Evolutionary conservation across 37 sponge, comb jelly and placozoan species (phyloP).

Genomic region (Halisarca cf. caerulea): DNA sequence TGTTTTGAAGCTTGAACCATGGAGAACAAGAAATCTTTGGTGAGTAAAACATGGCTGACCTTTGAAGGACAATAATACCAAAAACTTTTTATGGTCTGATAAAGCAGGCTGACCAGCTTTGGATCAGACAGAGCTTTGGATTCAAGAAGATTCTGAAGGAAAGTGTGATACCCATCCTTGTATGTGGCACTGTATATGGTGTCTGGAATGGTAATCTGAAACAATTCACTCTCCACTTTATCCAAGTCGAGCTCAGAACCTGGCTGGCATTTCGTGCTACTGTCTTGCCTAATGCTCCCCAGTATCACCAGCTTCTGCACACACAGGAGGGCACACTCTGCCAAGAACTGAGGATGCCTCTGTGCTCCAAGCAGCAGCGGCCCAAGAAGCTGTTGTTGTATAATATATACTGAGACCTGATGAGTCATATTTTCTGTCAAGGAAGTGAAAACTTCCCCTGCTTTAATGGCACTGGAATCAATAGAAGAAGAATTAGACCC

Average conservation of each 20-base stretch:
- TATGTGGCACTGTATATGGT: not conserved
- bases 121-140: not conserved
- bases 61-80: not conserved
- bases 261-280: not conserved
- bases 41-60: not conserved
- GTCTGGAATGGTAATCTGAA: not conserved
- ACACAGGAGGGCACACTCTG: slow-evolving; percentile 21
- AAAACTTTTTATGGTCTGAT: not conserved
- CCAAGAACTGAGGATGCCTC: slow-evolving; percentile 8
- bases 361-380: slow-evolving; percentile 1
- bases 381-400: slow-evolving; percentile 1
- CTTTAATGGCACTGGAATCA: not conserved
- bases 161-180: slow-evolving; percentile 1
- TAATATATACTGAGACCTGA: not conserved
- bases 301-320: not conserved
- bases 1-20: not conserved
- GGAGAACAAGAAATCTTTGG: not conserved
- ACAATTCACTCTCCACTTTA: not conserved
- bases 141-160: not conserved
- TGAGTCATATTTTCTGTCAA: not conserved
- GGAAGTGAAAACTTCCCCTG: not conserved
- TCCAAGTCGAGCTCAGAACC: not conserved
- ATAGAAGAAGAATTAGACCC: not conserved
- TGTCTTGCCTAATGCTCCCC: not conserved
- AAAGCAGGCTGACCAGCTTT: not conserved